Base-by-base conservation (phyloP, 2,797 vertebrate genomes). In the Lateolabrax maculatus region DNA sequence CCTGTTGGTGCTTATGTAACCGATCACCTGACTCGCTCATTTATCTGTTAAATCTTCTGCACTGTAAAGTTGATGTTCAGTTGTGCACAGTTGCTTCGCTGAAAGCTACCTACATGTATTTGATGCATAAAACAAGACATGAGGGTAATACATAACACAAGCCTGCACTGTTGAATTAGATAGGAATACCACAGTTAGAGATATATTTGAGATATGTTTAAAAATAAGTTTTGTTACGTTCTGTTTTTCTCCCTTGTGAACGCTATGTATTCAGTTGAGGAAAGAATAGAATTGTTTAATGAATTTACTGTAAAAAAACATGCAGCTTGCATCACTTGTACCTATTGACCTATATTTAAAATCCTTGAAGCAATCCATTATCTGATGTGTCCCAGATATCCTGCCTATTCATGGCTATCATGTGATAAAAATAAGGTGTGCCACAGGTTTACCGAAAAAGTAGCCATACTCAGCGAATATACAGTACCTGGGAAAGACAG, bases 311-410 rank as follows among this genome's bases (percentile, higher is more conserved):
- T n/a, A n/a, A n/a, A n/a, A n/a, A n/a, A n/a, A n/a, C n/a, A n/a
- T n/a, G n/a, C n/a, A n/a, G n/a, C n/a, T n/a, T n/a, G n/a, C 34
- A 68, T 69, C 18, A 49, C 1, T 36, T 44, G 7, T 9, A 48
- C 23, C 21, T 43, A 6, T 3, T 83, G 44, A 64, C 56, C 69
- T 81, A 1, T 51, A 75, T 71, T 37, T 2, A 16, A 10, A 53
- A 66, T 73, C 4, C 25, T 25, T 34, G 8, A 4, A 23, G 44
- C 31, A 2, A 39, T 80, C 3, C 16, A 13, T 70, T 79, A 62
- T 67, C 21, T 21, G 43, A 53, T n/a, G 31, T 58, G 23, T 0
- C 58, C 49, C 9, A 73, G 23, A 80, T 75, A 60, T 39, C 1
- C 7, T n/a, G 18, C 23, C 41, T 70, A 23, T 78, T 82, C 52